Conservation (phyloP, 2,113 vertebrate genomes). For the Istiophorus platypterus region DNA sequence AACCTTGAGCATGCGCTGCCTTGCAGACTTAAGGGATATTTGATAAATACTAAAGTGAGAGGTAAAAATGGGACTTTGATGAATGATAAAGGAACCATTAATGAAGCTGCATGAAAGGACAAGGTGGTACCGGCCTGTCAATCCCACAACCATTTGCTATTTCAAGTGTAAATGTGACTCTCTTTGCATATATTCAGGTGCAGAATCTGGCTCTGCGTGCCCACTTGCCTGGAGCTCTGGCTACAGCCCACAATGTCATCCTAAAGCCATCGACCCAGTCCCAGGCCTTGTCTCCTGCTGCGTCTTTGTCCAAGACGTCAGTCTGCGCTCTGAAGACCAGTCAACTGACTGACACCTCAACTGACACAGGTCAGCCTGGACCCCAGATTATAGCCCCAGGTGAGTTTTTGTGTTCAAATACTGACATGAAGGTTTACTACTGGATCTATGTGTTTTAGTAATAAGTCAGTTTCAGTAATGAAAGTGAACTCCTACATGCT, state of each 20-base stretch:
- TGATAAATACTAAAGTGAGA: not conserved
- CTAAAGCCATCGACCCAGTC: constrained; percentile 88
- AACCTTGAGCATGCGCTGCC: not conserved
- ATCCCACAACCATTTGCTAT: not conserved
- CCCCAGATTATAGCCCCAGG: constrained; percentile 89
- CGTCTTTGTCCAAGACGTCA: constrained; percentile 87
- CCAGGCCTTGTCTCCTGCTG: constrained; percentile 83
- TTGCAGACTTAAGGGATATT: not conserved
- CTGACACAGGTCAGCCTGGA: constrained; percentile 83
- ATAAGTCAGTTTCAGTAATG: not conserved
- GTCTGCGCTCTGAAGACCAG: constrained; percentile 85
- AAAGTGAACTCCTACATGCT: not conserved
- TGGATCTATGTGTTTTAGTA: not conserved
- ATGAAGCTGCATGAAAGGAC: not conserved
- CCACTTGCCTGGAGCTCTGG: constrained; percentile 88
- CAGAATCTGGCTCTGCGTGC: constrained; percentile 91
- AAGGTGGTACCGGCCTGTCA: too few species aligned
- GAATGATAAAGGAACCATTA: too few species aligned
- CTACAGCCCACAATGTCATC: constrained; percentile 88
- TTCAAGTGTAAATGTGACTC: not conserved
- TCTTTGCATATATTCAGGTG: constrained; percentile 75
- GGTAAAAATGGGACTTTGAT: not conserved
- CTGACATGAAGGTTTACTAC: not conserved
- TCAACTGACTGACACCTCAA: constrained; percentile 83
- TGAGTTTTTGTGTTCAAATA: constrained; percentile 58